These are phyloP conservation scores for Stenoptilia bipunctidactyla DNA, from an alignment of 2,888 invertebrate species.

Conservation along the genomic window DNA sequence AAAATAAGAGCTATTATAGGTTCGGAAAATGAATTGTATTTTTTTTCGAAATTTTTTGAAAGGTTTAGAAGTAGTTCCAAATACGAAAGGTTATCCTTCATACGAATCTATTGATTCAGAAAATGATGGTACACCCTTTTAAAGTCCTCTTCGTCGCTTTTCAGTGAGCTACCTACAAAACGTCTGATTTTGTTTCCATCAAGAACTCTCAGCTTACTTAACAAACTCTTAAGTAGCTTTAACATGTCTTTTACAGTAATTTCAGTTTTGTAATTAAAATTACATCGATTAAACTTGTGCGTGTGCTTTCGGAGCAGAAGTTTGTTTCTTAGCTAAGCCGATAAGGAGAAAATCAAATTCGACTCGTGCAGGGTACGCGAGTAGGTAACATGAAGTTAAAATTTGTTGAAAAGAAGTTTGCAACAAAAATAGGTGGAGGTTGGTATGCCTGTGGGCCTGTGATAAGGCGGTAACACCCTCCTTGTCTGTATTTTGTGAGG, in stretches of 20 bases:
- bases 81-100: too few relatives aligned
- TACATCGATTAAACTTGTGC: constrained; percentile 5
- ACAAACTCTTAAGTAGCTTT: background rate
- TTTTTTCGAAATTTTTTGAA: too few relatives aligned
- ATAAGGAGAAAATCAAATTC: constrained; percentile 44
- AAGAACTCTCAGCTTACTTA: background rate
- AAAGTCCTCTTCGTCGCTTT: too few relatives aligned
- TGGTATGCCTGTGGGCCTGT: constrained; percentile 46
- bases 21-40: too few relatives aligned
- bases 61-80: too few relatives aligned
- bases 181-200: background rate
- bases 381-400: constrained; percentile 32
- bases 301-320: constrained; percentile 1
- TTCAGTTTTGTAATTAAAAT: constrained; percentile 2
- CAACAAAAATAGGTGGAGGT: constrained; percentile 57
- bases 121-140: too few relatives aligned
- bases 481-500: too few relatives aligned
- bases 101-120: too few relatives aligned
- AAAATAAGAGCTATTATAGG: background rate
- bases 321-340: constrained; percentile 11
- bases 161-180: constrained; percentile 14
- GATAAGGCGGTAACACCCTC: constrained; percentile 35
- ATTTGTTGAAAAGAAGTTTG: constrained; percentile 61
- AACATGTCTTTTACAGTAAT: background rate
- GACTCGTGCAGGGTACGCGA: constrained; percentile 31